A percentile compares a stretch with the other conserved stretches of the same genome.
Evolutionary conservation across 2,797 vertebrate genomes (phyloP).

Genomic region (Lepilemur septentrionalis): DNA sequence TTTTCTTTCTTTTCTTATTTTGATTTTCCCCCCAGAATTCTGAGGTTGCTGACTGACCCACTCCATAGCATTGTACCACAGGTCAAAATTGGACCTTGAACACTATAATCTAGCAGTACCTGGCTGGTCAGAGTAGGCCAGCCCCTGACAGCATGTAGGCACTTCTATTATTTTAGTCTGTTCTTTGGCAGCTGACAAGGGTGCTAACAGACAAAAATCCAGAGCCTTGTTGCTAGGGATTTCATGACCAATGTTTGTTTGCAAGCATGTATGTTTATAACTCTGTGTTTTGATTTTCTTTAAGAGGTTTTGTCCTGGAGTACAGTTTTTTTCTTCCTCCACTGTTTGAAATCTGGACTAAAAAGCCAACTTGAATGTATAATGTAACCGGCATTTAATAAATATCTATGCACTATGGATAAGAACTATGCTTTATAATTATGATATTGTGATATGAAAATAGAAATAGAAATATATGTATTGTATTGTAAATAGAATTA

Average conservation of each 20-base stretch:
- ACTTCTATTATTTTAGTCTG: conserved; percentile 87
- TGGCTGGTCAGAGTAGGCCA: conserved; percentile 81
- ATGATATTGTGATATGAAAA: not conserved
- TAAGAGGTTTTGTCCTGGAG: conserved; percentile 62
- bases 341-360: conserved; percentile 74
- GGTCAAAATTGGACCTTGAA: conserved; percentile 86
- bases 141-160: conserved; percentile 87
- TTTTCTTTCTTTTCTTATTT: not conserved
- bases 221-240: conserved; percentile 87
- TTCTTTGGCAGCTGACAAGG: conserved; percentile 92
- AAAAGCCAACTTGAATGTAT: conserved; percentile 78
- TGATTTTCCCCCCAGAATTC: conserved; percentile 79
- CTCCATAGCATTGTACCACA: conserved; percentile 88
- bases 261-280: conserved; percentile 72
- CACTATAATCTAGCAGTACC: conserved; percentile 87
- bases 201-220: conserved; percentile 90
- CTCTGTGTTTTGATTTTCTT: conserved; percentile 42
- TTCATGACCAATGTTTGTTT: conserved; percentile 84
- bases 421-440: not conserved
- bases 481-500: no score
- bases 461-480: no score
- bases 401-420: not conserved
- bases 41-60: conserved; percentile 87
- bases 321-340: conserved; percentile 36
- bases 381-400: conserved; percentile 2